These are phyloP conservation scores for Tiliacea aurago DNA, from an alignment of 2,888 invertebrate genomes.

Conservation along the genomic window DNA sequence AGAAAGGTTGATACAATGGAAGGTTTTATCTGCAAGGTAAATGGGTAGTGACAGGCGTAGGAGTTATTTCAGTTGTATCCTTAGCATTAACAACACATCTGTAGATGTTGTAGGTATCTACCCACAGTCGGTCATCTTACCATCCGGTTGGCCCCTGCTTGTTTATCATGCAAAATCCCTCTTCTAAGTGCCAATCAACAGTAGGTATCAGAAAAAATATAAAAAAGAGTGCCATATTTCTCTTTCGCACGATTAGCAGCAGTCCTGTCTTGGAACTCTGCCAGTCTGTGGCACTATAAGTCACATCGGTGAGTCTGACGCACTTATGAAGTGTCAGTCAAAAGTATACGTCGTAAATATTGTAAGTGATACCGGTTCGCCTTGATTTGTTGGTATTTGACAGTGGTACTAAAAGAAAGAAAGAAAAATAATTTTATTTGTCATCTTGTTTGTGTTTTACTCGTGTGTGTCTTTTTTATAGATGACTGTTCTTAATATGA, in stretches of 20 bases:
- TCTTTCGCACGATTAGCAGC: conserved; percentile 30
- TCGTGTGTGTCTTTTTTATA: background rate
- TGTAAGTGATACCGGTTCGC: background rate
- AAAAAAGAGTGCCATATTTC: conserved; percentile 1
- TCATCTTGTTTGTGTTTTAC: no score
- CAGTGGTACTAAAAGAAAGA: no score
- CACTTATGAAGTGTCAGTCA: conserved; percentile 51
- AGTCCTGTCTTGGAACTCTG: conserved; percentile 37
- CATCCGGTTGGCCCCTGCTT: background rate
- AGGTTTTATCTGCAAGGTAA: background rate
- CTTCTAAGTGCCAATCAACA: background rate
- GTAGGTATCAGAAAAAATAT: background rate
- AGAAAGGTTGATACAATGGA: background rate
- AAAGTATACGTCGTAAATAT: conserved; percentile 36
- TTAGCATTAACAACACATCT: background rate
- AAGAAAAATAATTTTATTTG: no score
- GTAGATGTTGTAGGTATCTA: background rate
- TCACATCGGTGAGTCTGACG: conserved; percentile 41
- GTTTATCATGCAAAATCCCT: background rate
- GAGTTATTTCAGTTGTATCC: background rate
- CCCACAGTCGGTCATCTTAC: background rate
- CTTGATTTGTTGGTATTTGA: conserved; percentile 3
- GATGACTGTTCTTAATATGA: background rate
- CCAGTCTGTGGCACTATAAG: conserved; percentile 31
- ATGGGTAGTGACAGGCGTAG: background rate